phyloP scores from a whole-genome alignment of 2,888 invertebrate genomes.

The Megamerina dolium region DNA sequence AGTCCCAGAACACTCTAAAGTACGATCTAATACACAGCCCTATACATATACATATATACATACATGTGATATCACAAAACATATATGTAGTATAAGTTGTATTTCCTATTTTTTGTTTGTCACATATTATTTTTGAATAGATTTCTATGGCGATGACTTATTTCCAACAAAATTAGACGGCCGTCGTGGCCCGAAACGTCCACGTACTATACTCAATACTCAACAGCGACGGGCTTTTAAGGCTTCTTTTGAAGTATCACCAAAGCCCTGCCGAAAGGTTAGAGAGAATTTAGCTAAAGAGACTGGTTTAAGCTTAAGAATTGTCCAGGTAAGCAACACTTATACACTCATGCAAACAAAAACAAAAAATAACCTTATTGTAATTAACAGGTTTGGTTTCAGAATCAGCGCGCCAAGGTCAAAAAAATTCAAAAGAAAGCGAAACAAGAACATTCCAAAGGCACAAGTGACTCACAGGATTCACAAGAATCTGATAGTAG shows the following conservation, averaged over 20 bases:
- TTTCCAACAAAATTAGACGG: conserved; percentile 59
- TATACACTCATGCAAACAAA: not conserved
- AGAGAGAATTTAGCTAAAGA: conserved; percentile 77
- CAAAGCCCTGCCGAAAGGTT: conserved; percentile 78
- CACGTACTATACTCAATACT: conserved; percentile 76
- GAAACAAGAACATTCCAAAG: conserved; percentile 52
- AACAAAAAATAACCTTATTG: not conserved
- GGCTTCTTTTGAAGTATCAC: conserved; percentile 77
- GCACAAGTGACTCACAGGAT: conserved; percentile 47
- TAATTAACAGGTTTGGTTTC: conserved; percentile 56
- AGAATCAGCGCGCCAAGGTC: conserved; percentile 61
- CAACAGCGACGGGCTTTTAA: conserved; percentile 78
- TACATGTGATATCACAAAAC: too few species aligned
- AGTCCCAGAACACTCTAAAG: too few species aligned
- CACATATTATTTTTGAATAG: too few species aligned
- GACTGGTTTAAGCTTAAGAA: conserved; percentile 75
- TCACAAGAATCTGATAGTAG: conserved; percentile 53
- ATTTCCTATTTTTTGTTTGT: too few species aligned
- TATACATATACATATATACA: too few species aligned
- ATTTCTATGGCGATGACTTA: conserved; percentile 58
- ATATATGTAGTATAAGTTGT: too few species aligned
- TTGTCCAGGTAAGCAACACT: conserved; percentile 67
- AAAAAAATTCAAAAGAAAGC: conserved; percentile 63
- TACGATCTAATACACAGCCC: too few species aligned
- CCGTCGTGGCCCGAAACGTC: conserved; percentile 70